Percentiles rank a stretch among this genome's conserved stretches.
Evolutionary conservation across 2,113 vertebrate species (phyloP).

Genomic region (Microtus richardsoni): DNA sequence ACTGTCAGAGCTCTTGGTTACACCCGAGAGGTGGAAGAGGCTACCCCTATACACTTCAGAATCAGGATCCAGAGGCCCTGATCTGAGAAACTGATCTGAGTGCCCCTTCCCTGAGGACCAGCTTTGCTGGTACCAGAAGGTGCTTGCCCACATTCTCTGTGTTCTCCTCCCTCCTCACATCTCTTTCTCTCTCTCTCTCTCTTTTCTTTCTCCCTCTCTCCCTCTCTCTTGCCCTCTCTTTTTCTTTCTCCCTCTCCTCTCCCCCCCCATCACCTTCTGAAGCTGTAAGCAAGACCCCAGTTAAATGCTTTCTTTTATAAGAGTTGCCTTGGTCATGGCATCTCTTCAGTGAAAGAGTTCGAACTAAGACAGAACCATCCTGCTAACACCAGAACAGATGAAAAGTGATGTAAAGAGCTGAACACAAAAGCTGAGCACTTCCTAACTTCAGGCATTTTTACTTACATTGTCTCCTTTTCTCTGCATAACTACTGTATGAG

Average conservation of each 20-base stretch:
- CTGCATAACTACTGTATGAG: neutral
- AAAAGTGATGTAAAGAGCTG: slow-evolving; percentile 1
- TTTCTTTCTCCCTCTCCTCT: no score
- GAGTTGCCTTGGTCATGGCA: neutral
- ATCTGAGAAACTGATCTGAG: neutral
- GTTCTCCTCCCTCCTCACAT: no score
- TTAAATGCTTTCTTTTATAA: neutral
- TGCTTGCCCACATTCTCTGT: neutral
- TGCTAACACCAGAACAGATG: neutral
- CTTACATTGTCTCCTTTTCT: slow-evolving; percentile 20
- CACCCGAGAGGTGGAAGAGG: neutral
- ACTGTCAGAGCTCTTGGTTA: neutral
- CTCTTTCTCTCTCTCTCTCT: neutral
- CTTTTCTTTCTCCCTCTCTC: neutral
- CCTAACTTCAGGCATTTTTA: slow-evolving; percentile 22
- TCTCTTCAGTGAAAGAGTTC: neutral
- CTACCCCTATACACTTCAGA: neutral
- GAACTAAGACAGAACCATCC: neutral
- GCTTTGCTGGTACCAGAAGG: neutral
- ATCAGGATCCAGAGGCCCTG: neutral
- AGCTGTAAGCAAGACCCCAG: neutral
- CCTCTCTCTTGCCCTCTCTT: no score
- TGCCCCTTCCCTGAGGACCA: neutral
- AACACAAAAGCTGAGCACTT: neutral
- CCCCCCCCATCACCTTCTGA: no score